Evolutionary conservation across 2,888 invertebrate genomes (phyloP), one percentile per base, ranked within the genome.

Genomic region (Lutraria lutraria): DNA sequence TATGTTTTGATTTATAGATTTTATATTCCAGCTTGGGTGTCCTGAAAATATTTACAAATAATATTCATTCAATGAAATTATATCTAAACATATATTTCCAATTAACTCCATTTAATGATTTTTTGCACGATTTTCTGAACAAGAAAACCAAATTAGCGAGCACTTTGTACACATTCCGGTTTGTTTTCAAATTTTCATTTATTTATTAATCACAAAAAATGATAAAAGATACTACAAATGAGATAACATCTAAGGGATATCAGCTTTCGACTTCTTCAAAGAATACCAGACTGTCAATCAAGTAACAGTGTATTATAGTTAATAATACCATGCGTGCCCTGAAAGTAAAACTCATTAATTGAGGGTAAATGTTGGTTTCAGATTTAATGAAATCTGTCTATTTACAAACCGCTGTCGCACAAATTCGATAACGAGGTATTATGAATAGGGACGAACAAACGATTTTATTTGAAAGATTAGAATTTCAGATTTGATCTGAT

Each of bases 401-500:
- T 82, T 81, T 68, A 81, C 63, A 80, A 52, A 56, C 60, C 34
- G n/a, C 31, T 72, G 81, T 68, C 81, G 81, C 72, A 54, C 34
- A 86, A 76, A 86, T 81, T 81, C 81, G 72, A 82, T 72, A 81
- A 81, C 68, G 43, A 68, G 31, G 29, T 63, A 63, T 81, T 81
- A 68, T 86, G 54, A 81, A 81, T 81, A 81, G 81, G 53, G 52
- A 16, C 63, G 81, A 81, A 86, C 81, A 86, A 86, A 81, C 81
- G 79, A 53, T 86, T 86, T 52, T 82, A 68, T 81, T 86, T 86
- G 86, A 86, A 86, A 86, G 63, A 86, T 53, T 52, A 81, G 63
- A 85, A 29, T 85, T 43, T 79, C 43, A 13, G 85, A 81, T 89
- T 84, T 81, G 83, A 89, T 86, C 86, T 86, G 80, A 80, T 89